phyloP scores from a whole-genome alignment of 2,113 vertebrate species.

The Erpornis zantholeuca region DNA sequence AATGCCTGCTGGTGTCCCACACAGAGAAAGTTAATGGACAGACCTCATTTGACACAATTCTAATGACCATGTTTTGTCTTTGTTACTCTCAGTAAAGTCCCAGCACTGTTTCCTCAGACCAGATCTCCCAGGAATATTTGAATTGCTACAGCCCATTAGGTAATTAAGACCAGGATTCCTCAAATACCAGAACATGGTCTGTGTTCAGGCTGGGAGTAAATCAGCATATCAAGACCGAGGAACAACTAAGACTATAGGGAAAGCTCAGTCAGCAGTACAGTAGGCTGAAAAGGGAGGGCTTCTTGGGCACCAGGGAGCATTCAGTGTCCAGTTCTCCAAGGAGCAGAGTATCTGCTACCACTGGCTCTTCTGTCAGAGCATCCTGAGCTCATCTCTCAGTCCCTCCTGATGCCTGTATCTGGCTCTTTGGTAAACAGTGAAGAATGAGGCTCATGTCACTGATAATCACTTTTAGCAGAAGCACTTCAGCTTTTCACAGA shows the following conservation, averaged over 20 bases:
- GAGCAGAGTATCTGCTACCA: not conserved
- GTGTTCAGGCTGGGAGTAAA: not conserved
- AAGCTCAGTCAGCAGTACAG: not conserved
- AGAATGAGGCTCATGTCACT: not conserved
- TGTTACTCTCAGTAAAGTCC: not conserved
- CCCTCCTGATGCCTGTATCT: not conserved
- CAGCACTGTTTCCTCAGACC: not conserved
- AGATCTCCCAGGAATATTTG: not conserved
- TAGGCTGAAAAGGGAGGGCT: not conserved
- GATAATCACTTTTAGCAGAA: not conserved
- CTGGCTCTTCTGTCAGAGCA: not conserved
- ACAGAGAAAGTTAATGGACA: not conserved
- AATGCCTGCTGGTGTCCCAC: not conserved
- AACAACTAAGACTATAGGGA: not conserved
- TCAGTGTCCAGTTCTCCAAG: not conserved
- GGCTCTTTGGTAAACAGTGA: not conserved
- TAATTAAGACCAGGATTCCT: not conserved
- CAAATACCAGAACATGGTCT: not conserved
- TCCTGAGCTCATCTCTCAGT: not conserved
- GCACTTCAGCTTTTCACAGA: not conserved
- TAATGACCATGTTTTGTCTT: not conserved
- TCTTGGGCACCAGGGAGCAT: not conserved
- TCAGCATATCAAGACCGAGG: not conserved
- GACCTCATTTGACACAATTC: not conserved
- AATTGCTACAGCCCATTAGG: not conserved